Conservation (phyloP, 1,140 invertebrate genomes). For the Nomia melanderi region DNA sequence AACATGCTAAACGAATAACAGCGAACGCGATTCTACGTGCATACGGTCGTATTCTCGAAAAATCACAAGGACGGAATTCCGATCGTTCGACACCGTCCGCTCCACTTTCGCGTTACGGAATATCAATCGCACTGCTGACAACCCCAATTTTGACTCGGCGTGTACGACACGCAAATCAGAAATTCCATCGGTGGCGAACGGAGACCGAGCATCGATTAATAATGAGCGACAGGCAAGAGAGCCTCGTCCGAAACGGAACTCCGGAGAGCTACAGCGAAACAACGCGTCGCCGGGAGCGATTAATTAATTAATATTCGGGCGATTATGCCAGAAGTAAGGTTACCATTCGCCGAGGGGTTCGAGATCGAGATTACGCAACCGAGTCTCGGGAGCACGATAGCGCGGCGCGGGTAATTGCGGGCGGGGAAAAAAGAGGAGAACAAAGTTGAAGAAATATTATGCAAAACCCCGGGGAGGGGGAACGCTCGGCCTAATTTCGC, state of each 20-base stretch:
- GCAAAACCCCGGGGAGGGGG: constrained; percentile 42
- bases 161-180: not conserved
- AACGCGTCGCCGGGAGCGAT: not conserved
- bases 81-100: no score
- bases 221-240: not conserved
- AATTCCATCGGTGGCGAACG: not conserved
- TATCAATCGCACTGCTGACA: no score
- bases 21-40: no score
- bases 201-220: not conserved
- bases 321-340: not conserved
- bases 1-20: no score
- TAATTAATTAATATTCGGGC: constrained; percentile 22
- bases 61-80: no score
- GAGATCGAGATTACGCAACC: constrained; percentile 21
- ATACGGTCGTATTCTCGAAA: no score
- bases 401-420: constrained; percentile 3
- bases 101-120: no score
- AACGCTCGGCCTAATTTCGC: constrained; percentile 52
- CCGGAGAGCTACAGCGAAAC: not conserved
- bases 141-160: not conserved
- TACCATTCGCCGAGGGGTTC: not conserved
- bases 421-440: no score
- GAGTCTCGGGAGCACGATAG: not conserved
- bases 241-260: not conserved
- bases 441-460: constrained; percentile 45